A percentile compares a stretch with the other conserved stretches of the same genome.
phyloP scores from a whole-genome alignment of 2,888 invertebrate genomes.

The Caenorhabditis virilis region DNA sequence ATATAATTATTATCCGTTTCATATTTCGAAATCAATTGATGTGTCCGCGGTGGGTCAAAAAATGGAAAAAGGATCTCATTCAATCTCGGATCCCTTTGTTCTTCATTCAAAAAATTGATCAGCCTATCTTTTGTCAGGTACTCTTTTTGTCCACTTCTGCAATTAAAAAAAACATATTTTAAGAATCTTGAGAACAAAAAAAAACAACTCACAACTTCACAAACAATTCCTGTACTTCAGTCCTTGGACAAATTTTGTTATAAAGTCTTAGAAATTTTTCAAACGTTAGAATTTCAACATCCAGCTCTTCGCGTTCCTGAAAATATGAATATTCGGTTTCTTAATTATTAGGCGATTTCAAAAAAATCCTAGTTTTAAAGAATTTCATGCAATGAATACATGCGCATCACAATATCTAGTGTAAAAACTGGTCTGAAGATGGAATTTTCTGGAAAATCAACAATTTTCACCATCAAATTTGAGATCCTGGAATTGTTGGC shows the following conservation, averaged over 20 bases:
- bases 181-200: too few relatives aligned
- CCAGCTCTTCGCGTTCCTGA: slow-evolving; percentile 85
- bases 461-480: too few relatives aligned
- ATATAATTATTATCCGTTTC: slow-evolving; percentile 66
- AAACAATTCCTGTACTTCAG: slow-evolving; percentile 97
- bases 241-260: slow-evolving; percentile 97
- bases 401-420: too few relatives aligned
- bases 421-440: too few relatives aligned
- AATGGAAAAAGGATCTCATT: slow-evolving; percentile 98
- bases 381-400: too few relatives aligned
- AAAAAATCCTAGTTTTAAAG: too few relatives aligned
- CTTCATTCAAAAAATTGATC: slow-evolving; percentile 71
- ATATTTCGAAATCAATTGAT: slow-evolving; percentile 90
- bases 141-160: slow-evolving; percentile 67
- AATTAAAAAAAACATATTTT: slow-evolving; percentile 10
- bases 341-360: too few relatives aligned
- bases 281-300: slow-evolving; percentile 91
- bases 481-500: too few relatives aligned
- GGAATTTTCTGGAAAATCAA: too few relatives aligned
- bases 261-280: slow-evolving; percentile 97
- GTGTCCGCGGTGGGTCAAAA: slow-evolving; percentile 89
- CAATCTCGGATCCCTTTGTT: slow-evolving; percentile 94
- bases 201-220: slow-evolving; percentile 61
- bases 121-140: slow-evolving; percentile 64
- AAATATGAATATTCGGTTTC: too few relatives aligned